Evolutionary conservation across 2,113 vertebrate genomes (phyloP).

Genomic region (Ochotona curzoniae): DNA sequence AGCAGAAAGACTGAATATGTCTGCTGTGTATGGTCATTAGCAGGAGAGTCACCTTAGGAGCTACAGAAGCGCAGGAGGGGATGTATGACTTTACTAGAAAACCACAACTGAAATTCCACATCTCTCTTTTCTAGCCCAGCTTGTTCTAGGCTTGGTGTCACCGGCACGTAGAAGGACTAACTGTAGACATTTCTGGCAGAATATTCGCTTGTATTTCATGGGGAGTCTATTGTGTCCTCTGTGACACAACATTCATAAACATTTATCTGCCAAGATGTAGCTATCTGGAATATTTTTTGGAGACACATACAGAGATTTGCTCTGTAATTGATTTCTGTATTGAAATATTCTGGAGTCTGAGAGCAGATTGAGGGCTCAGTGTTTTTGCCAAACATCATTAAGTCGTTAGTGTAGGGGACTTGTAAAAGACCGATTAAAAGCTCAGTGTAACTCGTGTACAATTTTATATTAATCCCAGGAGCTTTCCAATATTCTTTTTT

Average conservation of each 20-base stretch:
- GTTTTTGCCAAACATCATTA: constrained; percentile 71
- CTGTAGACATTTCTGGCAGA: accelerated
- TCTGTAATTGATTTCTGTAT: constrained; percentile 78
- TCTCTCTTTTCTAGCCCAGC: background rate
- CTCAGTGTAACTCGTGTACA: constrained; percentile 24
- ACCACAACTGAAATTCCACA: background rate
- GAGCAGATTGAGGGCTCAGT: constrained; percentile 61
- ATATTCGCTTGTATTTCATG: accelerated
- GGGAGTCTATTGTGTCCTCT: accelerated
- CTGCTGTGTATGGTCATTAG: constrained; percentile 84
- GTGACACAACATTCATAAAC: constrained; percentile 43
- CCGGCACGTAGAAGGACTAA: background rate
- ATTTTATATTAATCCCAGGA: constrained; percentile 54
- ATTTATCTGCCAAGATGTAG: constrained; percentile 64
- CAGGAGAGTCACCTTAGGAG: constrained; percentile 71
- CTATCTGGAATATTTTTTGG: constrained; percentile 29
- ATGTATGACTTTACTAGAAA: constrained; percentile 56
- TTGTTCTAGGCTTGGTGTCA: accelerated
- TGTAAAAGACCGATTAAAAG: constrained; percentile 57
- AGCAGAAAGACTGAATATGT: constrained; percentile 85
- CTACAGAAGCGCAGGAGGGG: constrained; percentile 28
- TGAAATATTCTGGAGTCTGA: constrained; percentile 69
- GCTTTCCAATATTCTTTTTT: constrained; percentile 44
- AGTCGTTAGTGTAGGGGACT: constrained; percentile 68
- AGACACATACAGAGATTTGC: constrained; percentile 38